Conservation (phyloP, 2,797 vertebrate species). For the Tympanoctomys barrerae region DNA sequence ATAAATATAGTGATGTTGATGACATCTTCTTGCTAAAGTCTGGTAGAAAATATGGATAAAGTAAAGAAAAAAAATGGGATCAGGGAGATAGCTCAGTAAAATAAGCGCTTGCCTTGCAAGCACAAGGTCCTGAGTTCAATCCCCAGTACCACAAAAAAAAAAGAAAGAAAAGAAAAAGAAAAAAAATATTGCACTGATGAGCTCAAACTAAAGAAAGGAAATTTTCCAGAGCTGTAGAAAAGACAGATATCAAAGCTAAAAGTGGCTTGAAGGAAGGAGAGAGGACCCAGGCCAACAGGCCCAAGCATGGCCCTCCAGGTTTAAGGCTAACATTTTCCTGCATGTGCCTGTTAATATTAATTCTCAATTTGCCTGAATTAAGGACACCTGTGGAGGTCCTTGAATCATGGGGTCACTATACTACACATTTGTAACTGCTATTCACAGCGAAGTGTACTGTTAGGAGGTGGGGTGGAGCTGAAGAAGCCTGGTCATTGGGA, state of each 20-base stretch:
- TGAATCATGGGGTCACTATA: not conserved
- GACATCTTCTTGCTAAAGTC: constrained; percentile 33
- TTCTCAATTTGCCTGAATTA: not conserved
- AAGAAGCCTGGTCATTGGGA: not conserved
- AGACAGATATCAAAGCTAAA: not conserved
- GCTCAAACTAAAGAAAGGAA: not conserved
- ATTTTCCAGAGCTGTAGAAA: not conserved
- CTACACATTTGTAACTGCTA: not conserved
- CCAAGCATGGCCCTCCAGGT: not conserved
- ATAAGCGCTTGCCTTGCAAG: too few species aligned
- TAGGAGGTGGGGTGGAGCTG: not conserved
- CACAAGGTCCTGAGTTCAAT: too few species aligned
- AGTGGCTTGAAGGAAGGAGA: not conserved
- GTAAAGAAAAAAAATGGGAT: not conserved
- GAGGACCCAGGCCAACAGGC: not conserved
- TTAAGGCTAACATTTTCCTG: not conserved
- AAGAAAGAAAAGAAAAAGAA: too few species aligned
- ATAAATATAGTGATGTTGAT: constrained; percentile 21
- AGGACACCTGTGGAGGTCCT: not conserved
- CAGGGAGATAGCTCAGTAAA: too few species aligned
- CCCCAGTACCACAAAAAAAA: too few species aligned
- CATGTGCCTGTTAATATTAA: not conserved
- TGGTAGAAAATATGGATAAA: not conserved
- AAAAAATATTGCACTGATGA: not conserved
- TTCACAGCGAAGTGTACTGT: not conserved